Conservation (phyloP, 2,113 vertebrate species). For the Syngnathus scovelli region DNA sequence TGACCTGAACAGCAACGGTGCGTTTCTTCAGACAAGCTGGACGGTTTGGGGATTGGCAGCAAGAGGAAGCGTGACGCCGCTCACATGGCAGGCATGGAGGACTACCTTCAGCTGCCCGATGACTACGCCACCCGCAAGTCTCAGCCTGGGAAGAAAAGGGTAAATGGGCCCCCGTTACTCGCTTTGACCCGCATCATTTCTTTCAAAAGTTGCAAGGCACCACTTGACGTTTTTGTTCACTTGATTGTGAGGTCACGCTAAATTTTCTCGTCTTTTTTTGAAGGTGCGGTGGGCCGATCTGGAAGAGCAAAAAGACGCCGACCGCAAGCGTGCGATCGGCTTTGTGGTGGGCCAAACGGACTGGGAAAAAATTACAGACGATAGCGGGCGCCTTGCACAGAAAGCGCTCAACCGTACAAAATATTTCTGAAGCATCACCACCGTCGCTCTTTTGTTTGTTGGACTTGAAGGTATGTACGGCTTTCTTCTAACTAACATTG, state of each 20-base stretch:
- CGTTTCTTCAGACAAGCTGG: slow-evolving; percentile 86
- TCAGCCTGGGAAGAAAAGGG: slow-evolving; percentile 95
- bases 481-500: not conserved
- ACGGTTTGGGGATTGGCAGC: slow-evolving; percentile 84
- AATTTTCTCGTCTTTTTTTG: not conserved
- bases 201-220: not conserved
- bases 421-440: slow-evolving; percentile 84
- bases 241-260: not conserved
- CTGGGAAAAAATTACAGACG: slow-evolving; percentile 98
- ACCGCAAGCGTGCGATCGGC: slow-evolving; percentile 94
- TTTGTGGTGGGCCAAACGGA: slow-evolving; percentile 99
- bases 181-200: not conserved
- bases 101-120: slow-evolving; percentile 96
- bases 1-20: slow-evolving; percentile 66
- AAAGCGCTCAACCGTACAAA: slow-evolving; percentile 98
- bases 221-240: not conserved
- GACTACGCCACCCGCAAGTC: slow-evolving; percentile 95
- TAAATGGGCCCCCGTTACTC: slow-evolving; percentile 36
- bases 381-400: slow-evolving; percentile 92
- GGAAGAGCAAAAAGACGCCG: slow-evolving; percentile 96
- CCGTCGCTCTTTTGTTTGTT: slow-evolving; percentile 27
- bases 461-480: slow-evolving; percentile 70
- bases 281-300: slow-evolving; percentile 96
- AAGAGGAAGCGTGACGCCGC: slow-evolving; percentile 91
- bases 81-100: slow-evolving; percentile 83